Evolutionary conservation across 2,797 vertebrate genomes (phyloP).

Genomic region (Valencia hispanica): DNA sequence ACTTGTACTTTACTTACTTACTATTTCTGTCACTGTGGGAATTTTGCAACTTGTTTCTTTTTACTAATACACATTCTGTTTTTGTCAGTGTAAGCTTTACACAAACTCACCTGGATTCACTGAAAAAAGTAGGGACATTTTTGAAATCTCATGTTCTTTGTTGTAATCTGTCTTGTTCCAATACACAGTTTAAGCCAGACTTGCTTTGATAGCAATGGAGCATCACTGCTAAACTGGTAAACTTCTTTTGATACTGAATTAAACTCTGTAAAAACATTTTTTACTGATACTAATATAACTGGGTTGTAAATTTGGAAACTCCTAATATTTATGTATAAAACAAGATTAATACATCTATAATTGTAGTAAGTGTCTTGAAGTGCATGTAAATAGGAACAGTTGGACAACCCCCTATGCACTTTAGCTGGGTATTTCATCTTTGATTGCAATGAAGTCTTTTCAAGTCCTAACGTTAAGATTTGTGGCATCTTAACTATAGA

Average conservation of each 20-base stretch:
- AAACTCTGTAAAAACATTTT: no score
- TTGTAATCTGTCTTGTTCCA: background rate
- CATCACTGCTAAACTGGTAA: background rate
- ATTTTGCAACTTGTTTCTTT: background rate
- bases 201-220: background rate
- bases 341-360: background rate
- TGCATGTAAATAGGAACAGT: background rate
- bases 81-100: background rate
- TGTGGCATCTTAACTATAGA: no score
- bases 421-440: background rate
- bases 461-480: no score
- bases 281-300: background rate
- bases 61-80: background rate
- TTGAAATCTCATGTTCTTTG: background rate
- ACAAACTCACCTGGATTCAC: background rate
- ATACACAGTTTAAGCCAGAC: background rate
- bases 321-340: background rate
- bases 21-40: background rate
- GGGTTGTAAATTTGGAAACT: background rate
- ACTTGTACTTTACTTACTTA: slow-evolving; percentile 45
- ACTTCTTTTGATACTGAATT: background rate
- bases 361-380: background rate
- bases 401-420: background rate
- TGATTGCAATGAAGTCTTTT: no score
- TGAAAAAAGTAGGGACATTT: background rate